Conservation (phyloP, 2,888 invertebrate genomes). For the Drosophila bunnanda region DNA sequence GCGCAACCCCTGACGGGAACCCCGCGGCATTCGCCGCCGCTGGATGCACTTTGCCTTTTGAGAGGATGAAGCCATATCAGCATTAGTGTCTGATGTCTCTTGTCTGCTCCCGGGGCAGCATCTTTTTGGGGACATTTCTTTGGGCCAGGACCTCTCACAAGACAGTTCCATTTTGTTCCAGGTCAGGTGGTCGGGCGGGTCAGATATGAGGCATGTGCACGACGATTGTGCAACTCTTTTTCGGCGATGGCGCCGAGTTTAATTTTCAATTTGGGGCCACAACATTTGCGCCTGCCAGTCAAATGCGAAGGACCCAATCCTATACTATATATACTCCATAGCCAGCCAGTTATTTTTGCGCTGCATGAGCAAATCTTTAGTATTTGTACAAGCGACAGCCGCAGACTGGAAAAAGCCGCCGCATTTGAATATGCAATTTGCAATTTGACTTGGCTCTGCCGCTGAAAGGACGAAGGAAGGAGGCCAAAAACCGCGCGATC, state of each 20-base stretch:
- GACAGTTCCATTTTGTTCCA: slow-evolving; percentile 42
- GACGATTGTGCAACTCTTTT: slow-evolving; percentile 37
- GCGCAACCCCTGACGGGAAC: slow-evolving; percentile 59
- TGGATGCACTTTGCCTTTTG: slow-evolving; percentile 65
- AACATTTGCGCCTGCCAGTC: slow-evolving; percentile 65
- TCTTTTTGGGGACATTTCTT: slow-evolving; percentile 59
- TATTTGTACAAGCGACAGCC: slow-evolving; percentile 78
- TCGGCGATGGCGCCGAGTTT: slow-evolving; percentile 50
- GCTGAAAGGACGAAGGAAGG: slow-evolving; percentile 48
- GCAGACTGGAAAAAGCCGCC: slow-evolving; percentile 75
- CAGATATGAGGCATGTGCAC: slow-evolving; percentile 47
- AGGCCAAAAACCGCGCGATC: slow-evolving; percentile 69
- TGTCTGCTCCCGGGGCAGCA: slow-evolving; percentile 56
- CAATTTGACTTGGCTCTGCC: slow-evolving; percentile 74
- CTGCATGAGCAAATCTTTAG: slow-evolving; percentile 77
- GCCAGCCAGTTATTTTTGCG: slow-evolving; percentile 75
- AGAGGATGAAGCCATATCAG: slow-evolving; percentile 79
- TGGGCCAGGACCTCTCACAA: slow-evolving; percentile 36
- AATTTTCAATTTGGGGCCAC: slow-evolving; percentile 73
- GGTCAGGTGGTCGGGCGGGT: slow-evolving; percentile 43
- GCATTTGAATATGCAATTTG: slow-evolving; percentile 81
- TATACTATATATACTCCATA: slow-evolving; percentile 29
- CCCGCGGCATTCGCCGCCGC: slow-evolving; percentile 41
- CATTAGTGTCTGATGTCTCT: slow-evolving; percentile 69
- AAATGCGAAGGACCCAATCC: slow-evolving; percentile 15